Conservation (phyloP, 2,113 vertebrate species). For the Panthera tigris region DNA sequence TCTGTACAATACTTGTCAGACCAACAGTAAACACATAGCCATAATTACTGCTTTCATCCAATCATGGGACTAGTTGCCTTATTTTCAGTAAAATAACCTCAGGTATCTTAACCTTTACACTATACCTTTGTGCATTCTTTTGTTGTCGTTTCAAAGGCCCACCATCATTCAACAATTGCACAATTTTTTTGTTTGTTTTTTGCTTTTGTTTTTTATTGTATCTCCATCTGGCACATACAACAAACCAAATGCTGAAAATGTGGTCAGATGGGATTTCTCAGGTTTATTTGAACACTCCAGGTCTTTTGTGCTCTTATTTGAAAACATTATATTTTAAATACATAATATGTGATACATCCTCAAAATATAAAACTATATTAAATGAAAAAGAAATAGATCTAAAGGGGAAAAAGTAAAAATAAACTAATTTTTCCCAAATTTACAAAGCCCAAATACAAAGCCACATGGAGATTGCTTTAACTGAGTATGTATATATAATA, state of each 20-base stretch:
- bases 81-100: background rate
- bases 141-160: background rate
- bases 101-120: background rate
- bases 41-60: background rate
- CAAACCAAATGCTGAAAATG: background rate
- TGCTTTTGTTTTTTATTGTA: background rate
- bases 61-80: background rate
- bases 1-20: background rate
- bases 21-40: background rate
- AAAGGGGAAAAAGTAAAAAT: background rate
- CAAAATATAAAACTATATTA: background rate
- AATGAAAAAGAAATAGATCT: background rate
- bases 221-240: background rate
- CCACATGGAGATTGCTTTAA: background rate
- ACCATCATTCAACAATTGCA: background rate
- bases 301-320: background rate
- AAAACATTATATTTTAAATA: background rate
- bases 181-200: background rate
- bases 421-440: too few relatives aligned
- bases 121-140: background rate
- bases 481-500: background rate
- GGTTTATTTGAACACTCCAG: background rate
- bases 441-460: background rate
- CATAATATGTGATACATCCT: background rate
- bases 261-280: background rate